Evolutionary conservation across 2,113 vertebrate genomes (phyloP).

Genomic region (Capreolus pygargus): DNA sequence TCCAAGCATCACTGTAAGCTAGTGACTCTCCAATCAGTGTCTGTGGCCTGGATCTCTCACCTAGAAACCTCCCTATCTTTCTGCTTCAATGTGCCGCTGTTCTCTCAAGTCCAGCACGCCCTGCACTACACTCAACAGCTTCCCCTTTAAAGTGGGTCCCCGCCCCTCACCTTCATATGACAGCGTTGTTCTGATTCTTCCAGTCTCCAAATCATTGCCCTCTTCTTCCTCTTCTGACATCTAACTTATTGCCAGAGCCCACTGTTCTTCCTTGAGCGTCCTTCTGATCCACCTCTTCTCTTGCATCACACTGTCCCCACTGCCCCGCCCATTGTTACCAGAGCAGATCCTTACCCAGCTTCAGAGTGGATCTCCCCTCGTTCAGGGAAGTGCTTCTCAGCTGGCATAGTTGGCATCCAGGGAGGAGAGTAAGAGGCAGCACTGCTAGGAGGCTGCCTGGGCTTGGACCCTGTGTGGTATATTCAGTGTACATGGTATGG

Average conservation of each 20-base stretch:
- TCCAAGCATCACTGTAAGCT: background rate
- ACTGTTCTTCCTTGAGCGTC: background rate
- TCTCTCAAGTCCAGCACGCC: background rate
- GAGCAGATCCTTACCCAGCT: background rate
- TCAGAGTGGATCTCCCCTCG: accelerated
- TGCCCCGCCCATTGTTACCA: accelerated
- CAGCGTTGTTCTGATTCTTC: accelerated
- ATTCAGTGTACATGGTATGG: background rate
- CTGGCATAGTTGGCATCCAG: accelerated
- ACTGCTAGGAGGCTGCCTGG: background rate
- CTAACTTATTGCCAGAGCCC: background rate
- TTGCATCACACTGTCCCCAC: accelerated
- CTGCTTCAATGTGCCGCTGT: background rate
- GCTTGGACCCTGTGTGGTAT: accelerated
- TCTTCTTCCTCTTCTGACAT: background rate
- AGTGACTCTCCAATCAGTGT: background rate
- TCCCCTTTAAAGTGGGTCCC: too few relatives aligned
- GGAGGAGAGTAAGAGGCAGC: background rate
- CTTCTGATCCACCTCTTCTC: background rate
- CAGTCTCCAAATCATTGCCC: background rate
- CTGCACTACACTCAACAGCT: accelerated
- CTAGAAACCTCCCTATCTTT: background rate
- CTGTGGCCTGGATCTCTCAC: background rate
- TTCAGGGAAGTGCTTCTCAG: background rate
- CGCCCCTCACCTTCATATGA: background rate